phyloP scores from a whole-genome alignment of 1,140 invertebrate species.

The Paralvinella palmiformis region DNA sequence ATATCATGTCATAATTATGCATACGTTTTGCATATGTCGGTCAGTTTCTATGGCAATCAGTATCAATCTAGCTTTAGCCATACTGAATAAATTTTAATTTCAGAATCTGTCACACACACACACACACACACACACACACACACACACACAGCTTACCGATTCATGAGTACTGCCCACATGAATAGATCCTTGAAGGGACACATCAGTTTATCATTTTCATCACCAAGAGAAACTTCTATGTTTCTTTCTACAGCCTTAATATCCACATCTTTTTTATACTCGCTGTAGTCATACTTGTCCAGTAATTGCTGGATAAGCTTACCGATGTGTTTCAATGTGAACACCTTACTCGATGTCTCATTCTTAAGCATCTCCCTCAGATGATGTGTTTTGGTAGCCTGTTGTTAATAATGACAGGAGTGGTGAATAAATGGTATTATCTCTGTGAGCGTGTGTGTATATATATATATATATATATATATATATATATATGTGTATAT shows the following conservation, averaged over 20 bases:
- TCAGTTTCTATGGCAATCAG: too few species aligned
- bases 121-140: background rate
- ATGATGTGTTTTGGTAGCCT: background rate
- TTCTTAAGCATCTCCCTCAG: background rate
- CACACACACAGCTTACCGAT: conserved; percentile 25
- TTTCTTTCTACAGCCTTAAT: conserved; percentile 9
- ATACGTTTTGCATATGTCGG: too few species aligned
- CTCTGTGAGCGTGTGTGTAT: background rate
- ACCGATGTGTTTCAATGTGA: conserved; percentile 23
- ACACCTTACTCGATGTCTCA: background rate
- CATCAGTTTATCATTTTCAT: conserved; percentile 17
- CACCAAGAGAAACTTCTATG: background rate
- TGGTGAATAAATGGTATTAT: background rate
- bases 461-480: background rate
- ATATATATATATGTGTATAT: background rate
- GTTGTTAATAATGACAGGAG: background rate
- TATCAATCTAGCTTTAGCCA: too few species aligned
- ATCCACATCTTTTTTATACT: conserved; percentile 12
- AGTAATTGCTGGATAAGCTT: conserved; percentile 31
- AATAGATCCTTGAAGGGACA: conserved; percentile 39
- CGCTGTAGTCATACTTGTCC: conserved; percentile 30
- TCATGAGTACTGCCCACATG: conserved; percentile 37
- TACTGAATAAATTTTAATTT: background rate
- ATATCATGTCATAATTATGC: too few species aligned
- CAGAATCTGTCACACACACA: too few species aligned